Evolutionary conservation across 2,888 invertebrate species (phyloP).

Genomic region (Synanthedon andrenaeformis): DNA sequence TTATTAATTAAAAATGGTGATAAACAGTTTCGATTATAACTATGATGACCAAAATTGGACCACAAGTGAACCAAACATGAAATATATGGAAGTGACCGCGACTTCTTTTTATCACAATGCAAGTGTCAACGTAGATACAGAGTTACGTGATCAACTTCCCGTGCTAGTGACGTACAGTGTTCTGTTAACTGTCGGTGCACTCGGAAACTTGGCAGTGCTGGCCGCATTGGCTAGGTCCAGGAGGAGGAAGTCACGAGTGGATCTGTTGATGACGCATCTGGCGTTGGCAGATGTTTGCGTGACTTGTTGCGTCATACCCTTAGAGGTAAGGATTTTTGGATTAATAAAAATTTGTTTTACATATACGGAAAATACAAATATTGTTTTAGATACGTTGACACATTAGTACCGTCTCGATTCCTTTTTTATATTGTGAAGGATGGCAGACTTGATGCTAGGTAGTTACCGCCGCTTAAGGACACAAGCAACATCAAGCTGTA

Average conservation of each 20-base stretch:
- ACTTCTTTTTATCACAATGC: slow-evolving; percentile 6
- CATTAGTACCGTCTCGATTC: no score
- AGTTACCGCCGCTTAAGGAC: no score
- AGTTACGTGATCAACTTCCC: slow-evolving; percentile 30
- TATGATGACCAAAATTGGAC: no score
- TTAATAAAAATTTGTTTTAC: no score
- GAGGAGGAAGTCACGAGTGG: slow-evolving; percentile 78
- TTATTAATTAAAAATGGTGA: no score
- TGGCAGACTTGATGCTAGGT: no score
- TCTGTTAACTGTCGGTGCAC: slow-evolving; percentile 74
- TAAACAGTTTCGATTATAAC: no score
- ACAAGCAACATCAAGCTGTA: no score
- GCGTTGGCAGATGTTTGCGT: slow-evolving; percentile 85
- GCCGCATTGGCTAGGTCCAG: slow-evolving; percentile 73
- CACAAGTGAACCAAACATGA: no score
- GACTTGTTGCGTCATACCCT: slow-evolving; percentile 82
- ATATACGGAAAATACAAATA: no score
- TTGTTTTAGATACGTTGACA: no score
- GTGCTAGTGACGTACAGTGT: slow-evolving; percentile 74
- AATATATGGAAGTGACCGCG: slow-evolving; percentile 16
- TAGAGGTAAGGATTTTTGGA: slow-evolving; percentile 65
- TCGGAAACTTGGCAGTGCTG: slow-evolving; percentile 80
- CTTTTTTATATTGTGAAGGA: no score
- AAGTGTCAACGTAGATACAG: slow-evolving; percentile 13
- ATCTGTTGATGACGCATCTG: slow-evolving; percentile 82